A percentile compares a stretch with the other conserved stretches of the same genome.
Conservation (phyloP, 1,140 invertebrate genomes). For the Apocrypta bakeri region DNA sequence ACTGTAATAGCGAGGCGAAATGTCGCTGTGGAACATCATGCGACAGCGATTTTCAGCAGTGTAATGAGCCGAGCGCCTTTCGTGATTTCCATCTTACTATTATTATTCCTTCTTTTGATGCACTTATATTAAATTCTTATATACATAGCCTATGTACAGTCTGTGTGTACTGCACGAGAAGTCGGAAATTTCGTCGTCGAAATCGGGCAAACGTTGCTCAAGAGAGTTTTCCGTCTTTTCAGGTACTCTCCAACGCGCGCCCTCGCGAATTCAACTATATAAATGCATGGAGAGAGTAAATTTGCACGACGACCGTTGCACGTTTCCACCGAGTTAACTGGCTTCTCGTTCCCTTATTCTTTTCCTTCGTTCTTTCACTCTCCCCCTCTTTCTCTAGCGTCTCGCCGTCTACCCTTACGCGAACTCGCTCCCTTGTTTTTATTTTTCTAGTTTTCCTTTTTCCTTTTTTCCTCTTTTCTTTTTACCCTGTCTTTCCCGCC, state of each 20-base stretch:
- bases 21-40: neutral
- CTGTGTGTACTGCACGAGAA: neutral
- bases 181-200: constrained; percentile 15
- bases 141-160: neutral
- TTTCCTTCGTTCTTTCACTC: neutral
- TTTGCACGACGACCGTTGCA: constrained; percentile 38
- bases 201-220: constrained; percentile 4
- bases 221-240: constrained; percentile 13
- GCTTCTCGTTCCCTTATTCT: constrained; percentile 18
- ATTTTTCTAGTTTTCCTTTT: neutral
- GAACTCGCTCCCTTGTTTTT: neutral
- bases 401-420: neutral
- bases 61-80: neutral
- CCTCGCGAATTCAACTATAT: constrained; percentile 49
- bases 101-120: neutral
- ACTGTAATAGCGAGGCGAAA: neutral
- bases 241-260: neutral
- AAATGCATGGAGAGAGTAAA: constrained; percentile 51
- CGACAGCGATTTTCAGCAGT: neutral
- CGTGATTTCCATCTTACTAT: neutral
- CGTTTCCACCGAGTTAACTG: constrained; percentile 44
- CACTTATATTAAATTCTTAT: constrained; percentile 2
- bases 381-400: neutral
- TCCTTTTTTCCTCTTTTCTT: neutral
- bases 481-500: neutral